phyloP scores from a whole-genome alignment of 2,797 vertebrate genomes.

The Cyprinella venusta region DNA sequence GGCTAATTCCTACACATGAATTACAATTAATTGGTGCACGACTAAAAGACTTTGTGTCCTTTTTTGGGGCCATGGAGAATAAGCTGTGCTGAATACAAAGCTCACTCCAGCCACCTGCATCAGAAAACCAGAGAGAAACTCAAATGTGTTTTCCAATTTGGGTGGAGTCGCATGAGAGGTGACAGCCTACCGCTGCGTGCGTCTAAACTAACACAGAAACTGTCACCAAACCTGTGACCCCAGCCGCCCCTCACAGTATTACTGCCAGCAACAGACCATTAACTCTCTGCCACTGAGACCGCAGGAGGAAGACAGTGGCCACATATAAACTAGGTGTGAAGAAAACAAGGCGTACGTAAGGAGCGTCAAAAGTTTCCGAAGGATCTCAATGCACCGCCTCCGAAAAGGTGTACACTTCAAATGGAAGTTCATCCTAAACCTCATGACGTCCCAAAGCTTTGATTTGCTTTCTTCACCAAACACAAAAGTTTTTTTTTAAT shows the following conservation, averaged over 20 bases:
- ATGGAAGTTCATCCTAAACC: not conserved
- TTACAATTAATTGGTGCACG: not conserved
- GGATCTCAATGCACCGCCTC: not conserved
- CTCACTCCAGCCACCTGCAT: not conserved
- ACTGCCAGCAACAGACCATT: constrained; percentile 37
- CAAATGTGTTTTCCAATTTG: constrained; percentile 28
- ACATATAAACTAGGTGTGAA: constrained; percentile 32
- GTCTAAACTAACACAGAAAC: constrained; percentile 41
- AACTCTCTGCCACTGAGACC: not conserved
- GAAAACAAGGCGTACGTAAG: not conserved
- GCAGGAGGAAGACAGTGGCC: not conserved
- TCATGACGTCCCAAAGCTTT: not conserved
- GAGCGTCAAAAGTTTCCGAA: not conserved
- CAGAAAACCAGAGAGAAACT: not conserved
- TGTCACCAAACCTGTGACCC: constrained; percentile 46
- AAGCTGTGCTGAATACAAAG: constrained; percentile 2
- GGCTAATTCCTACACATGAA: constrained; percentile 6
- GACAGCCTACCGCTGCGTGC: constrained; percentile 14
- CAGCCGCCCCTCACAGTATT: constrained; percentile 9
- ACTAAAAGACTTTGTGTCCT: not conserved
- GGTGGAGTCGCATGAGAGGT: constrained; percentile 5
- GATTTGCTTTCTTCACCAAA: no score
- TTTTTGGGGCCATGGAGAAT: not conserved
- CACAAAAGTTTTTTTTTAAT: no score
- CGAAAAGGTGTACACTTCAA: no score